A percentile compares a stretch with the other conserved stretches of the same genome.
phyloP scores from a whole-genome alignment of 2,888 invertebrate genomes.

The Mylabris sibirica region DNA sequence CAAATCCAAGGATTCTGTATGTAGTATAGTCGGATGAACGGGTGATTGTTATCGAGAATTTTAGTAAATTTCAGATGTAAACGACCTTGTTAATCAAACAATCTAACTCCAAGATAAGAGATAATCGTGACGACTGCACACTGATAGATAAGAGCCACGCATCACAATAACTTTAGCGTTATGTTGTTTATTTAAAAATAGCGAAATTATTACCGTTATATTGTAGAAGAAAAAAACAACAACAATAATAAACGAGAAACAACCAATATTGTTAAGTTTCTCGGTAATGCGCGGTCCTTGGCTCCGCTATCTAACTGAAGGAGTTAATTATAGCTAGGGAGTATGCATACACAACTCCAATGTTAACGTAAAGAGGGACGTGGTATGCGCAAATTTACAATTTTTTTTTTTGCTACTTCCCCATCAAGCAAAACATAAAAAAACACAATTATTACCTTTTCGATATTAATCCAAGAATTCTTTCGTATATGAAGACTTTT shows the following conservation, averaged over 20 bases:
- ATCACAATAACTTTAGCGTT: neutral
- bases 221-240: neutral
- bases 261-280: neutral
- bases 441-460: constrained; percentile 11
- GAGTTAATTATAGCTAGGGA: constrained; percentile 21
- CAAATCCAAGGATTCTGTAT: neutral
- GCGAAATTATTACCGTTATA: constrained; percentile 25
- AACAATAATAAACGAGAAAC: neutral
- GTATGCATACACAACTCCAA: neutral
- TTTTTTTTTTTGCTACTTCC: neutral
- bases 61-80: constrained; percentile 48
- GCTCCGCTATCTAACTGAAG: constrained; percentile 13
- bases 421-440: no score
- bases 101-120: constrained; percentile 16
- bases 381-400: neutral
- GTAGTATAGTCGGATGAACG: no score
- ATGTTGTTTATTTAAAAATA: constrained; percentile 24
- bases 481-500: neutral
- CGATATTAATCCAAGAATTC: neutral
- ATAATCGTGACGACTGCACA: neutral
- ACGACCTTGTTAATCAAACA: constrained; percentile 50
- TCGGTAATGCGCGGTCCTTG: constrained; percentile 16
- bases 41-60: neutral
- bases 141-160: no score
- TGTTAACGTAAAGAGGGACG: neutral